phyloP scores from a whole-genome alignment of 2,113 vertebrate genomes.

The Barnardius zonarius region DNA sequence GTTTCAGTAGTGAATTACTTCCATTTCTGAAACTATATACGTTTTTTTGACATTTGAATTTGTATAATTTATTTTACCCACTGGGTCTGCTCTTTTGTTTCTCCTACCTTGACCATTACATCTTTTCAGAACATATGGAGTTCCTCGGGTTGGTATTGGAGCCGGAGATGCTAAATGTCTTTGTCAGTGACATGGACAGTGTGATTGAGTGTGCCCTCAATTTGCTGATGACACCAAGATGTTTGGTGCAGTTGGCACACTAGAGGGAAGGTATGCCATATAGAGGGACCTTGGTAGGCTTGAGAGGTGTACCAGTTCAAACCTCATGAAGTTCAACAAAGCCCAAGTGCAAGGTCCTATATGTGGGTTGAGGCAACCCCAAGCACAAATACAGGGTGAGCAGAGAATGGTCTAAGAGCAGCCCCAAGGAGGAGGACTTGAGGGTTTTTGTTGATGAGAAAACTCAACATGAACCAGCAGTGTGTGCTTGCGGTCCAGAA shows the following conservation, averaged over 20 bases:
- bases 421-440: neutral
- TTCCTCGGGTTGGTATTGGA: neutral
- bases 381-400: neutral
- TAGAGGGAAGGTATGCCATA: neutral
- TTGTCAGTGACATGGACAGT: neutral
- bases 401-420: neutral
- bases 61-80: neutral
- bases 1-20: neutral
- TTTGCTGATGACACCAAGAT: neutral
- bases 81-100: neutral
- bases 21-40: neutral
- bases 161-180: neutral
- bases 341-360: neutral
- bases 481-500: neutral
- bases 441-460: neutral
- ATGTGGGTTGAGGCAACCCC: neutral
- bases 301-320: neutral
- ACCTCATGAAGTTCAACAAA: neutral
- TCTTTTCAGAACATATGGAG: neutral
- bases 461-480: neutral
- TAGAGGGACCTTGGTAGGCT: neutral
- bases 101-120: neutral
- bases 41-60: neutral
- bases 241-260: neutral
- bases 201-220: neutral